Evolutionary conservation across 2,797 vertebrate species (phyloP).

Genomic region (Mormyrus proboscirostris): DNA sequence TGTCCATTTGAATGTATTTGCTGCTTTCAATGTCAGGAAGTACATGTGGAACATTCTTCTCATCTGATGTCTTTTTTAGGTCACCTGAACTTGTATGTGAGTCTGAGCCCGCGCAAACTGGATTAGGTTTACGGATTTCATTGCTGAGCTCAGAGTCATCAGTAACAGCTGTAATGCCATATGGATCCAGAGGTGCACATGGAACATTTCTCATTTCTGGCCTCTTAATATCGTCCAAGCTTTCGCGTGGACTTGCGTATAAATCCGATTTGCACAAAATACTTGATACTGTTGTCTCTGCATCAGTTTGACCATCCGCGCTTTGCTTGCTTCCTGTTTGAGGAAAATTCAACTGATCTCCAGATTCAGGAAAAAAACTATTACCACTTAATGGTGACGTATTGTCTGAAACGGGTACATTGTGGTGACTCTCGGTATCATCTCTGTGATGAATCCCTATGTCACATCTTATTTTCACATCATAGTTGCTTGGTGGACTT

Average conservation of each 20-base stretch:
- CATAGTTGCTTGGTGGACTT: neutral
- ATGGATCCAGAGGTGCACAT: constrained; percentile 15
- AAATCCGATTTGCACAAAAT: constrained; percentile 28
- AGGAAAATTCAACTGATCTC: neutral
- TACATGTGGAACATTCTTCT: neutral
- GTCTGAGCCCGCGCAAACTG: neutral
- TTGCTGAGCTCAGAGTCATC: neutral
- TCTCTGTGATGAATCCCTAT: neutral
- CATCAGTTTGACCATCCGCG: neutral
- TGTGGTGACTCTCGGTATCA: neutral
- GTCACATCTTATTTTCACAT: neutral
- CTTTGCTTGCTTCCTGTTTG: constrained; percentile 18
- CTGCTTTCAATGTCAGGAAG: constrained; percentile 22
- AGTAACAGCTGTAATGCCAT: neutral
- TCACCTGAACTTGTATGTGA: neutral
- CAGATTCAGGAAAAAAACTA: constrained; percentile 22
- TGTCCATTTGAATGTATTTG: neutral
- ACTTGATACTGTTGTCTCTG: constrained; percentile 24
- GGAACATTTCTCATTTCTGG: constrained; percentile 6
- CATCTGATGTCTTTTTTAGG: neutral
- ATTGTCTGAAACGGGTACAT: constrained; percentile 22
- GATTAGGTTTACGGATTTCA: neutral
- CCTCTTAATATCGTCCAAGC: constrained; percentile 15
- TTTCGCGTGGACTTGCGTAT: constrained; percentile 23
- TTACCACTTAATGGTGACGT: neutral